These are phyloP conservation scores for Gnatocerus cornutus DNA, from an alignment of 2,888 invertebrate species.

Conservation along the genomic window DNA sequence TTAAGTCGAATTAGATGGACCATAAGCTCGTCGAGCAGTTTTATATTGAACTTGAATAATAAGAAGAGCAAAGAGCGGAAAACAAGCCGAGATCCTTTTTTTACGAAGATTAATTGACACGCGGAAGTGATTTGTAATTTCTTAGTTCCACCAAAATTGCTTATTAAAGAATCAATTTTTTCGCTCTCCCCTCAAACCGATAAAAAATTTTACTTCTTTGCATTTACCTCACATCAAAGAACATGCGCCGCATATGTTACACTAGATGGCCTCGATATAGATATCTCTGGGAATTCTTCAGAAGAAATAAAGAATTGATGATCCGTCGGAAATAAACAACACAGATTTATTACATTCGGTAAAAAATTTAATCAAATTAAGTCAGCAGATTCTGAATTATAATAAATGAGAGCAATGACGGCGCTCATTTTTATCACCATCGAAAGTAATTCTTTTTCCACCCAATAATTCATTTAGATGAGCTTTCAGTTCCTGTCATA, in stretches of 20 bases:
- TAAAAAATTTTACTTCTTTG: too few species aligned
- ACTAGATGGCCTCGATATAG: slow-evolving; percentile 6
- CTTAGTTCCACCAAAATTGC: too few species aligned
- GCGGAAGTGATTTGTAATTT: too few species aligned
- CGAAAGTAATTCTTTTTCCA: slow-evolving; percentile 16
- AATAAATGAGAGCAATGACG: slow-evolving; percentile 7
- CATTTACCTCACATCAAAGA: neutral
- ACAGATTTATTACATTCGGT: slow-evolving; percentile 16
- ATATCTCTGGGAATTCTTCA: slow-evolving; percentile 11
- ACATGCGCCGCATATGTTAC: slow-evolving; percentile 18
- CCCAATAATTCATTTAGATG: slow-evolving; percentile 18
- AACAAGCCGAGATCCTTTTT: too few species aligned
- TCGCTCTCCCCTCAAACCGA: too few species aligned
- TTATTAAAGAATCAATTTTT: too few species aligned
- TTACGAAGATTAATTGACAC: too few species aligned
- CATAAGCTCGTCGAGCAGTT: neutral
- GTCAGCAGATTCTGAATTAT: slow-evolving; percentile 20
- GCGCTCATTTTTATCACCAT: slow-evolving; percentile 8
- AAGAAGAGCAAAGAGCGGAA: too few species aligned
- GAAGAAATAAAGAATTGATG: slow-evolving; percentile 19
- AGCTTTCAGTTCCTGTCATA: slow-evolving; percentile 7
- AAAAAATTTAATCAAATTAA: slow-evolving; percentile 28
- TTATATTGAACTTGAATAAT: too few species aligned
- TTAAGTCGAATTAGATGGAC: slow-evolving; percentile 6
- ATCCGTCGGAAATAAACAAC: slow-evolving; percentile 22